Percentiles rank a stretch among this genome's conserved stretches.
phyloP scores from a whole-genome alignment of 2,888 invertebrate genomes.

The Sinohyriopsis cumingii region DNA sequence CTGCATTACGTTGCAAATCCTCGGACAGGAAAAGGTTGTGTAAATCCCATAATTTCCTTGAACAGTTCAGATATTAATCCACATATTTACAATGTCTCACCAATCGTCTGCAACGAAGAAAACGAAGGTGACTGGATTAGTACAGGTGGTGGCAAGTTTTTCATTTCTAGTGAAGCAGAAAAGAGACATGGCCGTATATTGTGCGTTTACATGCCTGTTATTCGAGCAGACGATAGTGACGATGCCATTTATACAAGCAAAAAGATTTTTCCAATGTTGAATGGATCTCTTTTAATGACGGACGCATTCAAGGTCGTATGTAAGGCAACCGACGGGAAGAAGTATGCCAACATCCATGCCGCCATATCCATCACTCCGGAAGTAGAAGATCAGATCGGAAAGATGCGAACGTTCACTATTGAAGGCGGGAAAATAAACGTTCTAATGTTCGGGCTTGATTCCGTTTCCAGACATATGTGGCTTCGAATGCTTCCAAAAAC shows the following conservation, averaged over 20 bases:
- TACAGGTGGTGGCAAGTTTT: conserved; percentile 79
- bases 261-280: conserved; percentile 45
- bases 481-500: conserved; percentile 63
- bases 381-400: conserved; percentile 8
- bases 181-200: conserved; percentile 71
- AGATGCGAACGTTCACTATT: background rate
- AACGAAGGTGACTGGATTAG: conserved; percentile 82
- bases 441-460: conserved; percentile 91
- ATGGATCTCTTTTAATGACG: conserved; percentile 47
- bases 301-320: conserved; percentile 68
- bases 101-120: conserved; percentile 78
- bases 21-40: no score
- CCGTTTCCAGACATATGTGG: conserved; percentile 84
- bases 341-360: conserved; percentile 81
- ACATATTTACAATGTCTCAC: conserved; percentile 36
- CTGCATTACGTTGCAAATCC: no score
- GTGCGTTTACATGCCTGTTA: conserved; percentile 76
- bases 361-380: conserved; percentile 72
- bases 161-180: conserved; percentile 75
- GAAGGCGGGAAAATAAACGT: conserved; percentile 76
- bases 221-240: conserved; percentile 53
- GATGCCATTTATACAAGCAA: conserved; percentile 45
- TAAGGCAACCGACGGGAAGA: conserved; percentile 58
- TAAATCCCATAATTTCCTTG: no score
- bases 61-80: no score